Base-by-base conservation (phyloP, 2,113 vertebrate species). In the Uropsilus gracilis region DNA sequence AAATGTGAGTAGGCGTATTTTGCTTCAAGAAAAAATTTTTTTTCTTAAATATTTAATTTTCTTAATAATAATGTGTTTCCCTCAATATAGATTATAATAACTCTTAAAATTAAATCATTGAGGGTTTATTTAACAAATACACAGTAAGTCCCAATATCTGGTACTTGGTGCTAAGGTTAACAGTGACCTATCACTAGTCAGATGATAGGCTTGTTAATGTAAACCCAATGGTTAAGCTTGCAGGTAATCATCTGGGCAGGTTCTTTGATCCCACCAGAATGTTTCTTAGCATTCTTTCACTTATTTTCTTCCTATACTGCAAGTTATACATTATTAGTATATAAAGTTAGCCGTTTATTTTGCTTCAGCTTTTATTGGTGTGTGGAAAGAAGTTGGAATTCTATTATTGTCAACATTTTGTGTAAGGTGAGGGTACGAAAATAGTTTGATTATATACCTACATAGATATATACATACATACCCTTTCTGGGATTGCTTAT, bases 31-130 rank as follows among this genome's bases (percentile, higher is more conserved):
- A 72, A 61, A 48, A 90, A 66, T 73, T 71, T 59, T 85, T 69
- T 92, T 63, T 37, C 39, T 89, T 91, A 48, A 89, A 46, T 83
- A 46, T 59, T 34, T 37, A 6, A 68, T 86, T 86, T 95, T 66
- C 44, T n/a, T 77, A 84, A 50, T 93, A 53, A 64, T n/a, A 81
- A 55, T 48, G 8, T 90, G 8, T 82, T 94, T 91, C 6, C 24
- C 34, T 22, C 83, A 66, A 92, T 28, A 18, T 80, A 89, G 6
- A 8, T 86, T 89, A 95, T 55, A 82, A 66, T 88, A 42, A 20
- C 57, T 10, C 34, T 77, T 89, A 83, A 90, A 90, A 90, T 50
- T 86, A 94, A 94, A 11, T 53, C 63, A 75, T 71, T 86, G 87
- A 76, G 32, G 85, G 86, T 61, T 82, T 71, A 64, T 53, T 84